These are phyloP conservation scores for Neopelma chrysocephalum DNA, from an alignment of 2,797 vertebrate genomes.

Conservation along the genomic window DNA sequence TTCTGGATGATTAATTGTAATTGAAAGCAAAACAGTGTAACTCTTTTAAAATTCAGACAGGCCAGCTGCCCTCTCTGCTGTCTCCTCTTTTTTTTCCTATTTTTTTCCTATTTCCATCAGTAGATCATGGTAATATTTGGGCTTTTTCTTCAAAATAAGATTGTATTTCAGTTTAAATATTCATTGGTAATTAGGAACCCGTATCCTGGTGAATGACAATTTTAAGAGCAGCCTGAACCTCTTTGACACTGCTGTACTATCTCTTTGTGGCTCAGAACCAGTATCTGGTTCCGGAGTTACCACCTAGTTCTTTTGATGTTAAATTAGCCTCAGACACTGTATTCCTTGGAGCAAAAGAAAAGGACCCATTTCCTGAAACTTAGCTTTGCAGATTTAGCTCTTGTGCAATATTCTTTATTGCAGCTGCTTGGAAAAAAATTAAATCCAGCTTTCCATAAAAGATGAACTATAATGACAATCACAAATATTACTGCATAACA, in stretches of 20 bases:
- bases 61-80: neutral
- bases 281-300: neutral
- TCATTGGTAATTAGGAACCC: neutral
- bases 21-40: neutral
- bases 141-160: neutral
- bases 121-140: neutral
- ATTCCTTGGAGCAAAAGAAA: slow-evolving; percentile 28
- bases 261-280: neutral
- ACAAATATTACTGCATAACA: neutral
- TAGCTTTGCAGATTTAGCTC: neutral
- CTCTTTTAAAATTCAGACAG: neutral
- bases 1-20: neutral
- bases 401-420: slow-evolving; percentile 11
- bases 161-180: neutral
- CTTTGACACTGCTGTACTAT: neutral
- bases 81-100: neutral
- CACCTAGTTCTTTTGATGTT: neutral
- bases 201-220: neutral
- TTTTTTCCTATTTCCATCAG: neutral
- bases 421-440: neutral
- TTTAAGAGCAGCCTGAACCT: neutral
- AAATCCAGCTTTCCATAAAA: neutral
- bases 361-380: neutral
- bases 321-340: neutral
- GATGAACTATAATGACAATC: neutral